These are phyloP conservation scores for Pteronotus mesoamericanus DNA, from an alignment of 2,797 vertebrate genomes.

Conservation along the genomic window DNA sequence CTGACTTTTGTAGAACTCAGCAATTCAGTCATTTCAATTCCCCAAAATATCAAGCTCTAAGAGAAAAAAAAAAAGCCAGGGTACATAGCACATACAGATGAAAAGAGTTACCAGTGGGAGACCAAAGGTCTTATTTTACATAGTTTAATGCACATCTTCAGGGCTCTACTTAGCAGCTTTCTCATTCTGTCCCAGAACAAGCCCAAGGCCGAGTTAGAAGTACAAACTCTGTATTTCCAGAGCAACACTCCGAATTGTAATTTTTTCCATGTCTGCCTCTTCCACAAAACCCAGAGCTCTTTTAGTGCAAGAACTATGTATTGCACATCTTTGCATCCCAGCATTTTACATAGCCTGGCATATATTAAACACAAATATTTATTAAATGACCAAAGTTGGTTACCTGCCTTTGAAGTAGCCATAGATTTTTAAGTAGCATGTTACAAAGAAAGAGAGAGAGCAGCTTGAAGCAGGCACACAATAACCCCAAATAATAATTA, in stretches of 20 bases:
- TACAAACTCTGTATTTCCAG: not conserved
- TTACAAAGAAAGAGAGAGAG: not conserved
- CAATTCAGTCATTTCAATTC: not conserved
- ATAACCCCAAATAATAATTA: not conserved
- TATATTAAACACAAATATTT: not conserved
- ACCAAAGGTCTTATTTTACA: not conserved
- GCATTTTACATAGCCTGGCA: not conserved
- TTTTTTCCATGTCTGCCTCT: not conserved
- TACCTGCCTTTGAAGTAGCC: not conserved
- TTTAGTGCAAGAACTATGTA: not conserved
- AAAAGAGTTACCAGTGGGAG: not conserved
- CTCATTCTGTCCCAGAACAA: not conserved
- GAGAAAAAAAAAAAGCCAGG: not conserved
- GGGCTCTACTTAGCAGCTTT: not conserved
- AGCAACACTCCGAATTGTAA: not conserved
- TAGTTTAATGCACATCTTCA: not conserved
- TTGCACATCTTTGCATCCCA: not conserved
- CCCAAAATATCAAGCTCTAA: not conserved
- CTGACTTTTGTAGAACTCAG: not conserved
- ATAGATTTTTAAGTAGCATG: not conserved
- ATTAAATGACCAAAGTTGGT: not conserved
- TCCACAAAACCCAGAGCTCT: not conserved
- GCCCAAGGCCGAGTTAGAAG: not conserved
- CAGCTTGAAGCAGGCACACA: not conserved
- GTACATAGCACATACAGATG: not conserved